phyloP scores from a whole-genome alignment of 2,888 invertebrate species.

The Sinodicranocentrus sp. region DNA sequence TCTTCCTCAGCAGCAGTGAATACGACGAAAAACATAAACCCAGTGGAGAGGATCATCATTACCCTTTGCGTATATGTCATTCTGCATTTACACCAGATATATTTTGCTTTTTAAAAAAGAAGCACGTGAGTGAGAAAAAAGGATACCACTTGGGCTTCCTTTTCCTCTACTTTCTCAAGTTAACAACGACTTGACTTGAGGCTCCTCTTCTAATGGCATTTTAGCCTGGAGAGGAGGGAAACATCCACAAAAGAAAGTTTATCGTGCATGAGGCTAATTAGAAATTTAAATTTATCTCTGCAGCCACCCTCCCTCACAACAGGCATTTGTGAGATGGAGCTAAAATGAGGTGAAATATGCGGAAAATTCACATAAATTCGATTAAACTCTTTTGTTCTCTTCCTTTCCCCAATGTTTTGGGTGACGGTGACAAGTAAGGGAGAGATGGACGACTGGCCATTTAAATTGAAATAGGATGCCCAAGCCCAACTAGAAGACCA shows the following conservation, averaged over 20 bases:
- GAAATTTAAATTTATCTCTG: slow-evolving; percentile 56
- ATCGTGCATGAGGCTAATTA: slow-evolving; percentile 53
- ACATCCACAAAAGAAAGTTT: slow-evolving; percentile 34
- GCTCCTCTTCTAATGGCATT: slow-evolving; percentile 4
- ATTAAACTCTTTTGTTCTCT: background rate
- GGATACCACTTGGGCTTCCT: background rate
- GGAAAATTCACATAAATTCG: slow-evolving; percentile 42
- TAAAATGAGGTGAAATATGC: slow-evolving; percentile 33
- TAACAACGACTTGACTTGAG: slow-evolving; percentile 17
- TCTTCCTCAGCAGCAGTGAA: background rate
- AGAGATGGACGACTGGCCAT: background rate
- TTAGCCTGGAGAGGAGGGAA: slow-evolving; percentile 14
- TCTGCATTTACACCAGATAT: background rate
- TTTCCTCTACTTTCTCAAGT: background rate
- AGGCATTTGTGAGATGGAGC: slow-evolving; percentile 1
- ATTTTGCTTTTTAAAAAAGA: background rate
- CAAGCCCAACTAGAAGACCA: too few species aligned
- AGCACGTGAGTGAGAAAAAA: background rate
- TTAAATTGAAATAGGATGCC: background rate
- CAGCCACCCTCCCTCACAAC: slow-evolving; percentile 19
- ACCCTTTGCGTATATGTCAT: background rate
- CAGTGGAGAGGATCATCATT: slow-evolving; percentile 1
- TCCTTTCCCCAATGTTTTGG: background rate
- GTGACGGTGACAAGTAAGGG: too few species aligned
- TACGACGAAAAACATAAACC: background rate